Percentiles rank a stretch among this genome's conserved stretches.
These are phyloP conservation scores for Chromis chromis DNA, from an alignment of 2,797 vertebrate genomes.

Conservation along the genomic window DNA sequence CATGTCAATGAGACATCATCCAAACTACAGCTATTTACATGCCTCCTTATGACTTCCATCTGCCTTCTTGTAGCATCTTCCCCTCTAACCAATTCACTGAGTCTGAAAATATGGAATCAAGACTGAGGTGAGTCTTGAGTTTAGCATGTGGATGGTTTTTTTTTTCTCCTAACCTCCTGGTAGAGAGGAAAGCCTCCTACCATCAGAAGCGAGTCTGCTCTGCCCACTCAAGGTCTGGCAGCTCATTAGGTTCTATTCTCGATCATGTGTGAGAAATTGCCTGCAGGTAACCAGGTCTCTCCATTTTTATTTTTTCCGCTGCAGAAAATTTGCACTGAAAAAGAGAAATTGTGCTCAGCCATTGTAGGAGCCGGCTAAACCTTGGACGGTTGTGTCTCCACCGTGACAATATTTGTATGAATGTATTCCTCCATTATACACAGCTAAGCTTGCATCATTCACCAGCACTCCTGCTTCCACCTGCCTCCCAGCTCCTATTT, in stretches of 20 bases:
- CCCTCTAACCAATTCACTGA: slow-evolving; percentile 15
- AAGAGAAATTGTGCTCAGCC: slow-evolving; percentile 18
- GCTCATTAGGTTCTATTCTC: slow-evolving; percentile 71
- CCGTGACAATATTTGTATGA: slow-evolving; percentile 33
- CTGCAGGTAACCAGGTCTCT: slow-evolving; percentile 49
- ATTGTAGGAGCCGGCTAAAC: slow-evolving; percentile 34
- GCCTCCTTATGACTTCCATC: slow-evolving; percentile 20
- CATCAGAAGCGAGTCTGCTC: slow-evolving; percentile 57
- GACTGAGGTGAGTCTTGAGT: slow-evolving; percentile 10
- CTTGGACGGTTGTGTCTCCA: slow-evolving; percentile 12
- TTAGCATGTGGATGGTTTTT: background rate
- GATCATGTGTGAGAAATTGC: slow-evolving; percentile 60
- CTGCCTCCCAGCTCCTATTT: slow-evolving; percentile 22
- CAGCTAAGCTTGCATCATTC: slow-evolving; percentile 36
- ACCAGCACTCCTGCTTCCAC: slow-evolving; percentile 7
- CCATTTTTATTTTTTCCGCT: slow-evolving; percentile 4
- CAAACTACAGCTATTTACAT: background rate
- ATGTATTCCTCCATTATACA: slow-evolving; percentile 32
- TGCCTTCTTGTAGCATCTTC: slow-evolving; percentile 5
- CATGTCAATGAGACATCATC: background rate
- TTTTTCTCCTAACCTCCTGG: slow-evolving; percentile 23
- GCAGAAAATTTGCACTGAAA: slow-evolving; percentile 29
- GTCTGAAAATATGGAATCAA: slow-evolving; percentile 30
- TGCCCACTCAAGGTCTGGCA: slow-evolving; percentile 73
- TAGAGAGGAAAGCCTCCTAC: slow-evolving; percentile 33